Percentiles rank a stretch among this genome's conserved stretches.
phyloP scores from a whole-genome alignment of 64 coral and sea anemone genomes.

The Platygyra sinensis region DNA sequence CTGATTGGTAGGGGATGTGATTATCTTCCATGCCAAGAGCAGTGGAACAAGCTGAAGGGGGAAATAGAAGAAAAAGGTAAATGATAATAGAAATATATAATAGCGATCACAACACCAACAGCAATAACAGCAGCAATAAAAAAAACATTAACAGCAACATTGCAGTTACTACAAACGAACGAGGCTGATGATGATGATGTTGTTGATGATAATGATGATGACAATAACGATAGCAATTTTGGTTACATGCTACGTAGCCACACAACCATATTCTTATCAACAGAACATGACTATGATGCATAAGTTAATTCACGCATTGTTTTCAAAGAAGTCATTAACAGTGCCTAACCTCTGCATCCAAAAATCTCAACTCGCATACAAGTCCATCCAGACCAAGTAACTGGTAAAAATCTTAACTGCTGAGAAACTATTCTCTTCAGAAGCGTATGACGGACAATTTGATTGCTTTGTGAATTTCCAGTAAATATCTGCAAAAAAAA shows the following conservation, averaged over 20 bases:
- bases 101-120: no score
- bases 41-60: background rate
- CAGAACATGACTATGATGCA: no score
- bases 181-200: no score
- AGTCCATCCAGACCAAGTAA: conserved; percentile 36
- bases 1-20: background rate
- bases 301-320: no score
- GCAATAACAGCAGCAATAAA: no score
- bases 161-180: no score
- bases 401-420: conserved; percentile 56
- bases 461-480: conserved; percentile 44
- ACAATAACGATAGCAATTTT: no score
- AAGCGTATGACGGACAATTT: conserved; percentile 25
- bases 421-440: conserved; percentile 15
- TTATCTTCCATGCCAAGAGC: conserved; percentile 18
- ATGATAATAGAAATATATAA: background rate
- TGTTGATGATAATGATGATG: no score
- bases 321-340: no score
- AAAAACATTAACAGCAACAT: no score
- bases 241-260: no score
- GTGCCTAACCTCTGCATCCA: conserved; percentile 60
- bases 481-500: conserved; percentile 47
- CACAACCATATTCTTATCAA: no score
- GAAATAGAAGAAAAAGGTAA: background rate
- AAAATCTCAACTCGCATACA: conserved; percentile 59